These are phyloP conservation scores for Prenolepis imparis DNA, from an alignment of 2,888 invertebrate genomes.

Conservation along the genomic window DNA sequence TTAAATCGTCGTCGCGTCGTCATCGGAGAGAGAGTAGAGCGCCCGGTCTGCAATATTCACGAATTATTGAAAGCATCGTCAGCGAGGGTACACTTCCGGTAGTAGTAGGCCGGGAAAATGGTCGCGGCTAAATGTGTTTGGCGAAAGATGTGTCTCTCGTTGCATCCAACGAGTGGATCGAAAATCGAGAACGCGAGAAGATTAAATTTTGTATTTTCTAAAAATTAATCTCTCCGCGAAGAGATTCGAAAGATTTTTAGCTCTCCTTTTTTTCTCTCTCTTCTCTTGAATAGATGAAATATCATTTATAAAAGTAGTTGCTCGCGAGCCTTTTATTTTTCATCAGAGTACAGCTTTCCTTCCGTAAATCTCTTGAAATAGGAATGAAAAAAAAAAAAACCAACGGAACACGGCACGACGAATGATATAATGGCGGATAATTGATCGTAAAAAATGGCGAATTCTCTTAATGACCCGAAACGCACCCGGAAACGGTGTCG, in stretches of 20 bases:
- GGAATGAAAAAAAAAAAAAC: background rate
- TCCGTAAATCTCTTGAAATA: background rate
- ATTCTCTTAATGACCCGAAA: conserved; percentile 22
- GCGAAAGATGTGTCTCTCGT: background rate
- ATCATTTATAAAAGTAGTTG: background rate
- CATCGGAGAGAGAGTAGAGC: background rate
- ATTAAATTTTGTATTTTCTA: background rate
- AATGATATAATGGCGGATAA: conserved; percentile 29
- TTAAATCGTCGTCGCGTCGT: conserved; percentile 33
- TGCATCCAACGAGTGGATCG: background rate
- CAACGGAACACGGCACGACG: background rate
- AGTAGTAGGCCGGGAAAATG: conserved; percentile 2
- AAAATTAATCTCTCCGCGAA: background rate
- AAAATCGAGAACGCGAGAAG: background rate
- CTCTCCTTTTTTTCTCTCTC: no score
- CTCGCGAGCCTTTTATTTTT: background rate
- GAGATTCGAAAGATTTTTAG: background rate
- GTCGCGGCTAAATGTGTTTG: background rate
- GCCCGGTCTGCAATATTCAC: conserved; percentile 44
- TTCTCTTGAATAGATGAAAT: background rate
- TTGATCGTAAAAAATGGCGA: conserved; percentile 36
- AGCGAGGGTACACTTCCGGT: background rate
- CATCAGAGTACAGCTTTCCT: background rate
- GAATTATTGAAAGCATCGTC: conserved; percentile 54
- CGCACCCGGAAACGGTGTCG: conserved; percentile 11